A percentile compares a stretch with the other conserved stretches of the same genome.
Conservation (phyloP, 2,797 vertebrate genomes). For the Erithacus rubecula region DNA sequence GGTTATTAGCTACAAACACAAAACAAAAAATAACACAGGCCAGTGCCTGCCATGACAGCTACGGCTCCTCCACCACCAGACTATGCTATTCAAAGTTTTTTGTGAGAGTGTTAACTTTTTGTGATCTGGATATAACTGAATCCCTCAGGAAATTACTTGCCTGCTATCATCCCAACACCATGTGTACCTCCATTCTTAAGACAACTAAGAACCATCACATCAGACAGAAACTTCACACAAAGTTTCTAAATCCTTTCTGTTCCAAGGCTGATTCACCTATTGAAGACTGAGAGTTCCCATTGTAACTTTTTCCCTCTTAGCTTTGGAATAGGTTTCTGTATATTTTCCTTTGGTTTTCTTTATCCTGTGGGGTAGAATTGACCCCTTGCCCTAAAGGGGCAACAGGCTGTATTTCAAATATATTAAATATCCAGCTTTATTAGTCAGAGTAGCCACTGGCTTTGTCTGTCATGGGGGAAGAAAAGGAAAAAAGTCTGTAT, state of each 20-base stretch:
- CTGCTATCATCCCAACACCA: not conserved
- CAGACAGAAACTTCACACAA: not conserved
- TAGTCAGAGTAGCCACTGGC: not conserved
- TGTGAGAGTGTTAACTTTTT: not conserved
- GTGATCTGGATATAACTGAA: not conserved
- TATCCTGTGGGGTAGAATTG: not conserved
- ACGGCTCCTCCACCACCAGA: fast-evolving
- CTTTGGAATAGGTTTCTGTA: not conserved
- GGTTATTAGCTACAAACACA: not conserved
- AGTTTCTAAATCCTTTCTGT: not conserved
- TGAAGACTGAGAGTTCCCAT: not conserved
- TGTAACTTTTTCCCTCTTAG: not conserved
- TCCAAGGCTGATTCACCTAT: not conserved
- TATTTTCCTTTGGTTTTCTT: not conserved
- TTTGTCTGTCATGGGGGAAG: not conserved
- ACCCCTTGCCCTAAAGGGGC: not conserved
- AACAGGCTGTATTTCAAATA: not conserved
- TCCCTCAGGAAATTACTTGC: not conserved
- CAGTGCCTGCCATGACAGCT: not conserved
- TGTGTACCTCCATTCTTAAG: not conserved
- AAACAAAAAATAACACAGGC: not conserved
- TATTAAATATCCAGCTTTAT: not conserved
- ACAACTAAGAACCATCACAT: not conserved
- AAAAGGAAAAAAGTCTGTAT: not conserved
- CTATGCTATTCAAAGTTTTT: not conserved